These are phyloP conservation scores for Tanaodytes sp. DNA, from an alignment of 2,888 invertebrate species.

Conservation along the genomic window DNA sequence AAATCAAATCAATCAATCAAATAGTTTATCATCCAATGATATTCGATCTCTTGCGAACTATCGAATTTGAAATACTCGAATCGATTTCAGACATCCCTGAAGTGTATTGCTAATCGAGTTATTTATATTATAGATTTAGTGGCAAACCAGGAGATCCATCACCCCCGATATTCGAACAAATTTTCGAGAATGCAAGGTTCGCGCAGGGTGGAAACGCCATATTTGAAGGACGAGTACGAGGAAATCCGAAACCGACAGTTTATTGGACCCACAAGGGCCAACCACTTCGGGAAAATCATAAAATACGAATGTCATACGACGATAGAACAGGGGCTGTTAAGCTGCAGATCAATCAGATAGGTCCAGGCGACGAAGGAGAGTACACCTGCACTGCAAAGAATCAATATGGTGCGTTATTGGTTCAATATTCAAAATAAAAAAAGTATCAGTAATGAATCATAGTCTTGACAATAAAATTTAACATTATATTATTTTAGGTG, in stretches of 20 bases:
- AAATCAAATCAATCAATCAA: too few relatives aligned
- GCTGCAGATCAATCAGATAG: slow-evolving; percentile 93
- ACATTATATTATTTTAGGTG: slow-evolving; percentile 76
- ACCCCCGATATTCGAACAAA: slow-evolving; percentile 95
- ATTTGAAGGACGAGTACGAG: slow-evolving; percentile 92
- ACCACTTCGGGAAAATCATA: slow-evolving; percentile 86
- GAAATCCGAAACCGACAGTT: slow-evolving; percentile 92
- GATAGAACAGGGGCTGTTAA: slow-evolving; percentile 92
- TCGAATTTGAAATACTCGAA: too few relatives aligned
- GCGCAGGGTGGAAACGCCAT: slow-evolving; percentile 94
- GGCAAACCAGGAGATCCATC: slow-evolving; percentile 84
- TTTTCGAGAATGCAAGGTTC: slow-evolving; percentile 94
- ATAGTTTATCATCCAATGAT: too few relatives aligned
- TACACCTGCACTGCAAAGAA: slow-evolving; percentile 96
- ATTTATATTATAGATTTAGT: slow-evolving; percentile 65
- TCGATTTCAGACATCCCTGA: too few relatives aligned
- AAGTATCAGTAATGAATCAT: background rate
- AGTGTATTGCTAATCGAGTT: too few relatives aligned
- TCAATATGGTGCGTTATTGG: slow-evolving; percentile 80
- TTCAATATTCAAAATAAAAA: slow-evolving; percentile 3
- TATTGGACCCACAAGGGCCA: slow-evolving; percentile 92
- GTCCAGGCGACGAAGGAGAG: slow-evolving; percentile 96
- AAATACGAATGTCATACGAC: slow-evolving; percentile 92
- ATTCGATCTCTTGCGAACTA: too few relatives aligned
- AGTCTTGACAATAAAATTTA: background rate